Evolutionary conservation across 2,113 vertebrate species (phyloP).

Genomic region (Pampusana beccarii): DNA sequence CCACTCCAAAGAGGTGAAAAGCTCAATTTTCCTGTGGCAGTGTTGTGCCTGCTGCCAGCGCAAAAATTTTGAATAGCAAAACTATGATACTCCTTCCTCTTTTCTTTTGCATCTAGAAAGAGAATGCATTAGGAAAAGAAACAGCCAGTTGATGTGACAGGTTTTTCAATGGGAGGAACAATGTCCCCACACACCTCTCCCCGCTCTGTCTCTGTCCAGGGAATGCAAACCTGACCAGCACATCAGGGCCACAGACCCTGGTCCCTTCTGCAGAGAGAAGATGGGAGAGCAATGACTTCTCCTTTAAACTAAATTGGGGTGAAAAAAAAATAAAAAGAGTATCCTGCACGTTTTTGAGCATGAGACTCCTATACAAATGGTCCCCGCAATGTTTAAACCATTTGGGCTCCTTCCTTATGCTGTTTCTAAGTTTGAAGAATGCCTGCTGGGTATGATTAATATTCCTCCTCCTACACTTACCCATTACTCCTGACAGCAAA

Average conservation of each 20-base stretch:
- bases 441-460: conserved; percentile 59
- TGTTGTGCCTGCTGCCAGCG: not conserved
- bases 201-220: not conserved
- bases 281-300: not conserved
- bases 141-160: not conserved
- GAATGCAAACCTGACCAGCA: not conserved
- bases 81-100: rapidly evolving
- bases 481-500: conserved; percentile 63
- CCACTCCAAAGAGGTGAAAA: not conserved
- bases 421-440: conserved; percentile 51
- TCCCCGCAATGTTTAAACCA: conserved; percentile 40
- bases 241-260: not conserved
- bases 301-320: not conserved
- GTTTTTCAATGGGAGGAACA: not conserved
- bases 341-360: conserved; percentile 40
- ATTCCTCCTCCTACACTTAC: conserved; percentile 50
- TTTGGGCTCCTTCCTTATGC: conserved; percentile 64
- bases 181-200: not conserved
- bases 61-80: not conserved
- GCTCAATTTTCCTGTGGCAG: rapidly evolving
- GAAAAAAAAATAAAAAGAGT: not conserved
- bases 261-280: not conserved
- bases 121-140: not conserved
- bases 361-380: conserved; percentile 56
- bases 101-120: not conserved